These are phyloP conservation scores for Podiceps cristatus DNA, from an alignment of 2,113 vertebrate genomes.

Conservation along the genomic window DNA sequence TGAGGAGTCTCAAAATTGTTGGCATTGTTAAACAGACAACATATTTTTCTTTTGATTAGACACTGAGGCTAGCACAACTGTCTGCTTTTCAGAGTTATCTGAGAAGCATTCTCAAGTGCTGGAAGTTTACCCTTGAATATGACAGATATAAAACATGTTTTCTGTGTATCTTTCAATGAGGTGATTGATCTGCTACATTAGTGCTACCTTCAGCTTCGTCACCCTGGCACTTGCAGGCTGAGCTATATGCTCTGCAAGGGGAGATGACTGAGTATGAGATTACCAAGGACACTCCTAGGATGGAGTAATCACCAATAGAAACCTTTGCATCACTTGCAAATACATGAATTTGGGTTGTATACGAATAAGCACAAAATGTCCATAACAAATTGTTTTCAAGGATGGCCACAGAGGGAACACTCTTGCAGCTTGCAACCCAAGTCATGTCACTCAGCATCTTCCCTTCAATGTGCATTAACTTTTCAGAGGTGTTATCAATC, in stretches of 20 bases:
- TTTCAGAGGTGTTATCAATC: background rate
- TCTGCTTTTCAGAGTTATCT: conserved; percentile 58
- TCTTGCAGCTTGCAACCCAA: background rate
- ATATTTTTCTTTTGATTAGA: conserved; percentile 69
- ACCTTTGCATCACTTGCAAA: background rate
- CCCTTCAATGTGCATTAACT: background rate
- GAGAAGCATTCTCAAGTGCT: background rate
- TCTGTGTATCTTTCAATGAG: conserved; percentile 52
- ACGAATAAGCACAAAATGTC: background rate
- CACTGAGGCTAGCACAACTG: conserved; percentile 59
- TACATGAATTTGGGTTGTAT: background rate
- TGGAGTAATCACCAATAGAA: background rate
- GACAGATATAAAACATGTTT: conserved; percentile 71
- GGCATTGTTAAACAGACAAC: conserved; percentile 70
- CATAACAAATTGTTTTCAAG: background rate
- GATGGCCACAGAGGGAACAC: background rate
- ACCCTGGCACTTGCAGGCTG: conserved; percentile 12
- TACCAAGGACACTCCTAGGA: conserved; percentile 24
- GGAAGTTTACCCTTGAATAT: conserved; percentile 75
- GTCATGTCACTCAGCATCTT: background rate
- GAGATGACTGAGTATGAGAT: background rate
- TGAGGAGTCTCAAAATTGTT: conserved; percentile 12
- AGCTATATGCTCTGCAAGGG: background rate
- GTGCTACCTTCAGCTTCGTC: conserved; percentile 30
- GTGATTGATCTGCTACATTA: conserved; percentile 69